These are phyloP conservation scores for Telmatochromis sp. DNA, from an alignment of 2,113 vertebrate species.

Conservation along the genomic window DNA sequence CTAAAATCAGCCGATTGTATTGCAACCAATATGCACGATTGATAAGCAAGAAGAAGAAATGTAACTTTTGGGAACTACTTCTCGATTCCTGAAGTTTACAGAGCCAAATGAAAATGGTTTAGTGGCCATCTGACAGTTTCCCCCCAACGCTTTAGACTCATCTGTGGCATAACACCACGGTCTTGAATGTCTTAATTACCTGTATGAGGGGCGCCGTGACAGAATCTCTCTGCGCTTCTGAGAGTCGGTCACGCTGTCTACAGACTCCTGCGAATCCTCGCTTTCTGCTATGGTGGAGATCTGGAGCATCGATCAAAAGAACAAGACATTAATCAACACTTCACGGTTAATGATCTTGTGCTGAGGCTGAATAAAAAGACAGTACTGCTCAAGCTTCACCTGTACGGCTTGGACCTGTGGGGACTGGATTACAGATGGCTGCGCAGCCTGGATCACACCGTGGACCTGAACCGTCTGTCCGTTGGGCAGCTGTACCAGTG, in stretches of 20 bases:
- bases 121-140: not conserved
- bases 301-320: slow-evolving; percentile 56
- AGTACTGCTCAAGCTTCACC: slow-evolving; percentile 62
- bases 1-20: not conserved
- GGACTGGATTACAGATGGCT: slow-evolving; percentile 96
- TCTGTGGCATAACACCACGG: not conserved
- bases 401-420: slow-evolving; percentile 95
- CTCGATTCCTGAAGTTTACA: fast-evolving
- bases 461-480: slow-evolving; percentile 98
- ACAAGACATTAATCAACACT: not conserved
- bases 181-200: slow-evolving; percentile 58
- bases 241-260: slow-evolving; percentile 94
- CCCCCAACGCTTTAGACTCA: not conserved
- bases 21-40: not conserved
- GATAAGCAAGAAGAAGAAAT: not conserved
- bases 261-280: slow-evolving; percentile 97
- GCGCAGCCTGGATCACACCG: slow-evolving; percentile 94
- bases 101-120: not conserved
- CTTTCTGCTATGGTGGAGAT: slow-evolving; percentile 97
- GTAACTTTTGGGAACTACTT: not conserved
- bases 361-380: not conserved
- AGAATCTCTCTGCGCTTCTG: slow-evolving; percentile 97
- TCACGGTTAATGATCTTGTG: not conserved
- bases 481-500: slow-evolving; percentile 94
- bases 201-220: slow-evolving; percentile 93